Percentiles rank a stretch among this genome's conserved stretches.
Evolutionary conservation across 2,888 invertebrate species (phyloP).

Genomic region (Plagodis pulveraria): DNA sequence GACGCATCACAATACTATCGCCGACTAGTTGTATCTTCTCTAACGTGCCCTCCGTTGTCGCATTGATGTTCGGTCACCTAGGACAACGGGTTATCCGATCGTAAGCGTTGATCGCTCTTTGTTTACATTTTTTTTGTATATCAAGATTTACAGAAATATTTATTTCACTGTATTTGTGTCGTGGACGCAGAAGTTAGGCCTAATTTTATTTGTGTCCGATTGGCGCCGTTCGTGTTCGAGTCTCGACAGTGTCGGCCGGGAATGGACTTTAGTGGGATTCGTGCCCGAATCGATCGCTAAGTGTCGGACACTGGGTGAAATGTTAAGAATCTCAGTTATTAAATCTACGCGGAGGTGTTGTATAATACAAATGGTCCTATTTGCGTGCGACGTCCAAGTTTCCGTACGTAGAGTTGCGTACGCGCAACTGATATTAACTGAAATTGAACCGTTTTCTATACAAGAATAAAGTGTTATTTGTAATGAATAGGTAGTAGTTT

Average conservation of each 20-base stretch:
- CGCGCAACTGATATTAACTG: not conserved
- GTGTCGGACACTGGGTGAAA: not conserved
- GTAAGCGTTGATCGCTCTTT: not conserved
- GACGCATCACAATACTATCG: no score
- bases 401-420: not conserved
- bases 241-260: no score
- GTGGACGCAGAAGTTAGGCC: not conserved
- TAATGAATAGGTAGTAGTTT: constrained; percentile 5
- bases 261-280: no score
- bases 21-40: no score
- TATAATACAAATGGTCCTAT: not conserved
- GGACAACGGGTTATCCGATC: no score
- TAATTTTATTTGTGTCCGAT: not conserved
- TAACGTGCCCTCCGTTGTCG: no score
- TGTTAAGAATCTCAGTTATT: constrained; percentile 9
- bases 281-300: no score
- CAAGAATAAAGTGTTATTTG: constrained; percentile 24
- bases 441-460: not conserved
- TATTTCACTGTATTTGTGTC: not conserved
- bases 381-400: not conserved
- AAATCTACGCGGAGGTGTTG: constrained; percentile 1
- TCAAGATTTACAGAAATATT: not conserved
- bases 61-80: no score
- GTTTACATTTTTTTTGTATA: not conserved
- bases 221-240: no score